Evolutionary conservation across 2,113 vertebrate species (phyloP).

Genomic region (Grallaria varia): DNA sequence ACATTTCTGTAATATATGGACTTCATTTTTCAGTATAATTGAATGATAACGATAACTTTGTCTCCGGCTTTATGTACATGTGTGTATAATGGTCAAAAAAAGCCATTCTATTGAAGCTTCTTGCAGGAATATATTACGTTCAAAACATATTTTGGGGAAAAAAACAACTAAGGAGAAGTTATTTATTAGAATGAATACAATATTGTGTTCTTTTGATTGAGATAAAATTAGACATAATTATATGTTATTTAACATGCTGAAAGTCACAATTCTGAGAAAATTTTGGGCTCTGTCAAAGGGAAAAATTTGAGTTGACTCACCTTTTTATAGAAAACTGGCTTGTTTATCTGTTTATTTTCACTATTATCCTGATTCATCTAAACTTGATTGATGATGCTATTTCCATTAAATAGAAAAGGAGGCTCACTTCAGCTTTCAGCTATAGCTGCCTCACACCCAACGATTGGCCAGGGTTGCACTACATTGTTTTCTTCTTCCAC

Average conservation of each 20-base stretch:
- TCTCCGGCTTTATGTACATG: not conserved
- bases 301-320: not conserved
- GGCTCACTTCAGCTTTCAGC: not conserved
- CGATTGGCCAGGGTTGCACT: not conserved
- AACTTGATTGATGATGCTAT: not conserved
- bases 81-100: not conserved
- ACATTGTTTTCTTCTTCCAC: not conserved
- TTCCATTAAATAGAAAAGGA: not conserved
- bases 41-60: not conserved
- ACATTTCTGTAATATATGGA: fast-evolving
- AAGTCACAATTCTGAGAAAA: not conserved
- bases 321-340: not conserved
- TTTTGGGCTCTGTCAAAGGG: not conserved
- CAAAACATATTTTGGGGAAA: not conserved
- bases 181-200: not conserved
- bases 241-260: not conserved
- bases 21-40: not conserved
- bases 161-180: not conserved
- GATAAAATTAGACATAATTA: not conserved
- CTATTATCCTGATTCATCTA: not conserved
- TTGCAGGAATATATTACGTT: not conserved
- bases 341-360: not conserved
- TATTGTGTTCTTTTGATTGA: not conserved
- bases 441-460: not conserved
- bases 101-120: not conserved